Evolutionary conservation across 92 coral and sea anemone genomes (phyloP).

Genomic region (Parazoanthus swiftii): DNA sequence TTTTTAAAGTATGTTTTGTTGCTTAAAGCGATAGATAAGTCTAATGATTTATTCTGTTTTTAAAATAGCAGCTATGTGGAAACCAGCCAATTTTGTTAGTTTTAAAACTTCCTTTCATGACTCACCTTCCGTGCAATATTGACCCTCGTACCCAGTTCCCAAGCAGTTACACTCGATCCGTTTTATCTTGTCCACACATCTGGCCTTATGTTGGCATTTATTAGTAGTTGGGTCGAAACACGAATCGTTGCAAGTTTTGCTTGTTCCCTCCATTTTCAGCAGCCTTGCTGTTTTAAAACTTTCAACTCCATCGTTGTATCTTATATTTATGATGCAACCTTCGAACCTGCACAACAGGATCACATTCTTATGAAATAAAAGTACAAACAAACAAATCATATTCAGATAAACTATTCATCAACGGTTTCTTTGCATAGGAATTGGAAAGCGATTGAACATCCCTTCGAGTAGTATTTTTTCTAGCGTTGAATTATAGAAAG

Average conservation of each 20-base stretch:
- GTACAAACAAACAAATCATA: not conserved
- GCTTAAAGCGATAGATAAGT: not conserved
- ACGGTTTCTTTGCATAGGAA: not conserved
- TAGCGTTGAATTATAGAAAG: constrained; percentile 29
- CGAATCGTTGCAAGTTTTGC: constrained; percentile 57
- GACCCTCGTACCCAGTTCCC: constrained; percentile 84
- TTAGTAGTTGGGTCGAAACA: constrained; percentile 61
- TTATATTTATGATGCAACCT: constrained; percentile 73
- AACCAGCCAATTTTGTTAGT: not conserved
- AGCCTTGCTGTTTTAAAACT: constrained; percentile 47
- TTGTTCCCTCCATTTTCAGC: constrained; percentile 48
- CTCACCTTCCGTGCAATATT: constrained; percentile 70
- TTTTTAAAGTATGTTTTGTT: not conserved
- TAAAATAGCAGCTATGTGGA: not conserved
- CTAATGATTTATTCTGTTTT: not conserved
- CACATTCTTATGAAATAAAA: not conserved
- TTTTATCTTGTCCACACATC: constrained; percentile 61
- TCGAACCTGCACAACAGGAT: constrained; percentile 45
- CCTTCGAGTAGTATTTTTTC: constrained; percentile 18
- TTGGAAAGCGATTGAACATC: not conserved
- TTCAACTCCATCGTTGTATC: constrained; percentile 21
- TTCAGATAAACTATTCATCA: not conserved
- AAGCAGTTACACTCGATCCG: constrained; percentile 73
- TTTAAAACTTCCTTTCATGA: not conserved
- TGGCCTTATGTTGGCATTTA: constrained; percentile 64